Evolutionary conservation across 2,113 vertebrate species (phyloP), one percentile per base, ranked within the genome.

Genomic region (Lanius collurio): DNA sequence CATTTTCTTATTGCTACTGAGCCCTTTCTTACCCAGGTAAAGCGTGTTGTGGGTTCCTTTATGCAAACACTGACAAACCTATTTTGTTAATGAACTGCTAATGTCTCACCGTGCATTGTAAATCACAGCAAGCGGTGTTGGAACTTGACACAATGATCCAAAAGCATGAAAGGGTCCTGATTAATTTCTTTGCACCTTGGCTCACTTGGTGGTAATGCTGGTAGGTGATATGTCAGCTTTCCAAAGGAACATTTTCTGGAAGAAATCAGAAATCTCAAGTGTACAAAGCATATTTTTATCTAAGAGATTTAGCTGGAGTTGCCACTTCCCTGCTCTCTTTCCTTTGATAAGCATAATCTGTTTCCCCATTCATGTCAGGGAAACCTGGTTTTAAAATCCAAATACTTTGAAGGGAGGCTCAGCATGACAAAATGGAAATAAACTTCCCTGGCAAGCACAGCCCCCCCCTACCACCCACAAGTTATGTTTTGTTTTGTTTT

Each of bases 81-180:
- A 4, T 39, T 80, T 76, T 78, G 10, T 68, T 96, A 97, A 98
- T 97, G 91, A 97, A 52, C 76, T 63, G 83, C 90, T 97, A 88
- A 96, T 94, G 83, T 77, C 53, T 84, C 84, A 62, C 27, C 10
- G 3, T 4, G 80, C 42, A 39, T 55, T 84, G 35, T 90, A 95
- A 90, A 97, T 68, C 75, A 67, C 67, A 46, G 64, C 47, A 52
- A 90, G 90, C 69, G 91, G 44, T 49, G 49, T 1, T n/a, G 46
- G 73, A 50, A 37, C 73, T 90, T 78, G 75, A 94, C 89, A 69
- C 69, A 65, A 15, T n/a, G 57, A 83, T 83, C 70, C 67, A 39
- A 88, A 96, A 83, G 73, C 76, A 62, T 26, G 63, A 57, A 81
- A 62, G 7, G n/a, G 49, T 81, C 71, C 62, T 20, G 81, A 92